Evolutionary conservation across 2,888 invertebrate species (phyloP).

Genomic region (Frankliniella intonsa): DNA sequence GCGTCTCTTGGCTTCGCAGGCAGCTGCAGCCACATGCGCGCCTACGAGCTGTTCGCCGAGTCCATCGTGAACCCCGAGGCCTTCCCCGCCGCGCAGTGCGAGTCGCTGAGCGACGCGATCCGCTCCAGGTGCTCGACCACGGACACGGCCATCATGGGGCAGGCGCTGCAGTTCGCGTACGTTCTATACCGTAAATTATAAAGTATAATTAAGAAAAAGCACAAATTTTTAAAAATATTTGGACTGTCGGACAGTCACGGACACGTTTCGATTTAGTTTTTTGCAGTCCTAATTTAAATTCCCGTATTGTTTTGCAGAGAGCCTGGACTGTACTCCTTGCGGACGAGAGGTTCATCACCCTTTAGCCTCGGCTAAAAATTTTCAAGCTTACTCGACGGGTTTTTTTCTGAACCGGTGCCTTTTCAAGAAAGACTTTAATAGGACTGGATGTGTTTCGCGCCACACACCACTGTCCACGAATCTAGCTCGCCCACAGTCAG

Average conservation of each 20-base stretch:
- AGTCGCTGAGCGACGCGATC: slow-evolving; percentile 35
- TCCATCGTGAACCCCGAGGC: slow-evolving; percentile 38
- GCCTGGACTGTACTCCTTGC: not conserved
- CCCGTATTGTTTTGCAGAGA: not conserved
- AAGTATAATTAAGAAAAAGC: too few species aligned
- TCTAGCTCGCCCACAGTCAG: too few species aligned
- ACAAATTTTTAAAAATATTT: too few species aligned
- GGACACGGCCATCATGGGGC: not conserved
- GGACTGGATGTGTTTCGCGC: too few species aligned
- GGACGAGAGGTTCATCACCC: not conserved
- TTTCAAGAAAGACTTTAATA: too few species aligned
- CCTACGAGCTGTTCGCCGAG: slow-evolving; percentile 43
- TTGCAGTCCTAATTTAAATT: too few species aligned
- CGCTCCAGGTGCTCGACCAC: not conserved
- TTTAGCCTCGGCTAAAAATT: too few species aligned
- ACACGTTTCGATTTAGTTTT: too few species aligned
- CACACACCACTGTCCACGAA: too few species aligned
- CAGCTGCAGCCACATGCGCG: slow-evolving; percentile 42
- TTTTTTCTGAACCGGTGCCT: too few species aligned
- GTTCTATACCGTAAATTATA: not conserved
- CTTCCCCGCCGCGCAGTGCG: slow-evolving; percentile 40
- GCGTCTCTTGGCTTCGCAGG: slow-evolving; percentile 35
- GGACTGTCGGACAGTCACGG: too few species aligned
- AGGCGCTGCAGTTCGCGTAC: not conserved
- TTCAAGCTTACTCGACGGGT: too few species aligned